These are phyloP conservation scores for Ypsolopha scabrella DNA, from an alignment of 2,888 invertebrate genomes.

Conservation along the genomic window DNA sequence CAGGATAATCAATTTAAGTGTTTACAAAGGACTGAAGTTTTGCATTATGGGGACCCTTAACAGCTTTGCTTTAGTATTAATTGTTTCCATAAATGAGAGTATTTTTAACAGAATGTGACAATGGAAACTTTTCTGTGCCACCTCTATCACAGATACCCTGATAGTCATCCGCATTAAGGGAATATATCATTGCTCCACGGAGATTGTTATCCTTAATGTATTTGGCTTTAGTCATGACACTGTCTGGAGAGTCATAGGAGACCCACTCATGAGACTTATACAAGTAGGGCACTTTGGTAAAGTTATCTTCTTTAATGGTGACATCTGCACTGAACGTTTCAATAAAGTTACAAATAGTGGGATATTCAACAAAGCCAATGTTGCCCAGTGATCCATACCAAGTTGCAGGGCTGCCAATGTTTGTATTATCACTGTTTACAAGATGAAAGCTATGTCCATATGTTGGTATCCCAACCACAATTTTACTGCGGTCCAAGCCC, in stretches of 20 bases:
- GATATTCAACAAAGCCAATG: slow-evolving; percentile 79
- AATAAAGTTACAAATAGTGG: slow-evolving; percentile 77
- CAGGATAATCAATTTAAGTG: too few relatives aligned
- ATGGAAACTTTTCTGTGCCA: slow-evolving; percentile 21
- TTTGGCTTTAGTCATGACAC: slow-evolving; percentile 77
- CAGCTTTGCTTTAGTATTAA: background rate
- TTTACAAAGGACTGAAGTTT: too few relatives aligned
- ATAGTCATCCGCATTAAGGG: slow-evolving; percentile 85
- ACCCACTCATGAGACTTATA: slow-evolving; percentile 81
- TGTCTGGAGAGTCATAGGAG: slow-evolving; percentile 81
- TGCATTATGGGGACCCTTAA: too few relatives aligned
- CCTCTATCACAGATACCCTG: slow-evolving; percentile 61
- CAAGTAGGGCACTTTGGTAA: slow-evolving; percentile 83
- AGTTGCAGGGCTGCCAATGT: slow-evolving; percentile 77
- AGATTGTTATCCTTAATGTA: slow-evolving; percentile 74
- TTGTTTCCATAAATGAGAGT: slow-evolving; percentile 18
- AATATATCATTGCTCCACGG: slow-evolving; percentile 88
- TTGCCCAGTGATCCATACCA: slow-evolving; percentile 77
- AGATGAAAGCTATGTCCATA: slow-evolving; percentile 86
- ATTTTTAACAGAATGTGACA: slow-evolving; percentile 28
- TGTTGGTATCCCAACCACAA: slow-evolving; percentile 88
- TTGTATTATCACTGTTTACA: slow-evolving; percentile 75
- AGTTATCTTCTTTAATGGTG: slow-evolving; percentile 71
- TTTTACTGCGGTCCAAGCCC: slow-evolving; percentile 82
- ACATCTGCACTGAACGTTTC: slow-evolving; percentile 53